A percentile compares a stretch with the other conserved stretches of the same genome.
Evolutionary conservation across 2,888 invertebrate genomes (phyloP).

Genomic region (Dryobotodes eremita): DNA sequence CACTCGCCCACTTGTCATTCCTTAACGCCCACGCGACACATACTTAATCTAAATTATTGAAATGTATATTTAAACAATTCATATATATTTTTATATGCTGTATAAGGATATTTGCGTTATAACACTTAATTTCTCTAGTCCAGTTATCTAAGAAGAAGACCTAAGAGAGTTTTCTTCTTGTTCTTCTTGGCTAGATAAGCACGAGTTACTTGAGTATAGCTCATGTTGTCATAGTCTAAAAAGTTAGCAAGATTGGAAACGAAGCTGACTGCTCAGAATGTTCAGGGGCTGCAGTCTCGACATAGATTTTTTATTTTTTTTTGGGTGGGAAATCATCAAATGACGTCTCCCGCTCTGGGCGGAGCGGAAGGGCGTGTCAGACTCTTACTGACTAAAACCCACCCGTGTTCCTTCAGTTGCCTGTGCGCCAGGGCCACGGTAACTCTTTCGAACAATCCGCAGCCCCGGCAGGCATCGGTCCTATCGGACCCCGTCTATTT

Average conservation of each 20-base stretch:
- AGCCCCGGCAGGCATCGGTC: no score
- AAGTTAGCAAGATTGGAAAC: neutral
- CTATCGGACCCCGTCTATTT: no score
- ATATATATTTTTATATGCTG: slow-evolving; percentile 38
- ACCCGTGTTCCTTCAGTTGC: no score
- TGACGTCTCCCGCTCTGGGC: no score
- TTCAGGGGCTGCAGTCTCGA: no score
- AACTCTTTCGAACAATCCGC: no score
- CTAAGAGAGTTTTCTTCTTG: neutral
- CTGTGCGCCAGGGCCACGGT: no score
- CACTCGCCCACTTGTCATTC: slow-evolving; percentile 59
- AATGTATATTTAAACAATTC: slow-evolving; percentile 57
- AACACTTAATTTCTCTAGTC: slow-evolving; percentile 26
- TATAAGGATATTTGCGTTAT: slow-evolving; percentile 32
- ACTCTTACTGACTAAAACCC: no score
- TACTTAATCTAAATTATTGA: slow-evolving; percentile 59
- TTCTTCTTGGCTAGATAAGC: neutral
- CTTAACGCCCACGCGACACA: slow-evolving; percentile 58
- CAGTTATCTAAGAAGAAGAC: neutral
- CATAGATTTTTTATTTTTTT: no score
- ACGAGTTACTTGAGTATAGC: neutral
- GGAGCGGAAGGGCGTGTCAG: no score
- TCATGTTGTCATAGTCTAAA: neutral
- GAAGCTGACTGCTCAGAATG: neutral
- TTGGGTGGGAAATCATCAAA: no score